These are phyloP conservation scores for Chelon auratus DNA, from an alignment of 2,797 vertebrate species.

Conservation along the genomic window DNA sequence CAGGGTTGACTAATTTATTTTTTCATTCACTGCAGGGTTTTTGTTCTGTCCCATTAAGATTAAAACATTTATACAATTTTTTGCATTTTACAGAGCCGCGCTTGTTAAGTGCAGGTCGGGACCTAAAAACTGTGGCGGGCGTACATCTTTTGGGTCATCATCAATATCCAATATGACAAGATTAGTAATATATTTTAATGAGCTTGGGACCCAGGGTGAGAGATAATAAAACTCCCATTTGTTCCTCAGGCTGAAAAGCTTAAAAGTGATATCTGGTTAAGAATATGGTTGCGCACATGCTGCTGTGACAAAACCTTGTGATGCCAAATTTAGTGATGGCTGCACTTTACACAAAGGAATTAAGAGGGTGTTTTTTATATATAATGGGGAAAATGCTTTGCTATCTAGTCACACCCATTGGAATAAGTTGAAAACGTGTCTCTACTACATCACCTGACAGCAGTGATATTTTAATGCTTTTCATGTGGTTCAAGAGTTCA, in stretches of 20 bases:
- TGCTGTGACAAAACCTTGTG: constrained; percentile 11
- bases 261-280: constrained; percentile 38
- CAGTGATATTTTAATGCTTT: constrained; percentile 1
- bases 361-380: constrained; percentile 4
- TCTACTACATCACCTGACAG: constrained; percentile 17
- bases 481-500: constrained; percentile 25
- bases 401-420: constrained; percentile 7
- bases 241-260: constrained; percentile 41
- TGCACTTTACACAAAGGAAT: constrained; percentile 25
- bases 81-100: constrained; percentile 45
- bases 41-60: constrained; percentile 56
- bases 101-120: constrained; percentile 49
- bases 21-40: constrained; percentile 50
- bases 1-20: constrained; percentile 34
- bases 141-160: constrained; percentile 38
- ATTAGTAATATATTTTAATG: constrained; percentile 63
- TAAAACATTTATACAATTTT: constrained; percentile 42
- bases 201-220: constrained; percentile 42
- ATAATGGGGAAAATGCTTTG: background rate
- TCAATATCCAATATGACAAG: constrained; percentile 55
- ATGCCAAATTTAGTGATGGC: constrained; percentile 32
- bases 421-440: constrained; percentile 15
- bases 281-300: constrained; percentile 30
- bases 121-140: constrained; percentile 22
- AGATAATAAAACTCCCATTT: constrained; percentile 53